Percentiles rank a stretch among this genome's conserved stretches.
These are phyloP conservation scores for Vipera ursinii DNA, from an alignment of 2,797 vertebrate species.

Conservation along the genomic window DNA sequence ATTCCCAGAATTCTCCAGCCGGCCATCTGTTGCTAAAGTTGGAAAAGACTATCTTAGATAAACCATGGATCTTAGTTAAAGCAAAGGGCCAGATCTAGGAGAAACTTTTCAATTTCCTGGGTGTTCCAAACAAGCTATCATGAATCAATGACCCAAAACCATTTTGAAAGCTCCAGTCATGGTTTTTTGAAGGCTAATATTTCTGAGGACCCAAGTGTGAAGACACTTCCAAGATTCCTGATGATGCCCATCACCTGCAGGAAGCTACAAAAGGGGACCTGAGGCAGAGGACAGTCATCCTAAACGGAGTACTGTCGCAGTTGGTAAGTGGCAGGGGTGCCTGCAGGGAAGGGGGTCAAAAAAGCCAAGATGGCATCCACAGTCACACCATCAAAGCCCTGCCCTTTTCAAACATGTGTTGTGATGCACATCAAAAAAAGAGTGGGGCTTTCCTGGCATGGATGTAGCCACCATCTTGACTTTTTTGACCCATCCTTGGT, in stretches of 20 bases:
- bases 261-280: not conserved
- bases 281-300: not conserved
- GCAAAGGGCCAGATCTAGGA: not conserved
- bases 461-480: not conserved
- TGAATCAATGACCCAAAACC: not conserved
- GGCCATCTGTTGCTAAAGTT: not conserved
- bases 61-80: not conserved
- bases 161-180: not conserved
- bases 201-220: not conserved
- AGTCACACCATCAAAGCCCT: not conserved
- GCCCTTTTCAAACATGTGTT: not conserved
- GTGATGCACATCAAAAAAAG: not conserved
- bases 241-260: not conserved
- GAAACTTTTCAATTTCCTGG: not conserved
- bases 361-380: not conserved
- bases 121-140: not conserved
- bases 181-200: not conserved
- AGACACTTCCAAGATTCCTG: not conserved
- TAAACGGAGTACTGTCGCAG: not conserved
- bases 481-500: not conserved
- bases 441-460: not conserved
- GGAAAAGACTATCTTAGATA: not conserved
- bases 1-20: not conserved
- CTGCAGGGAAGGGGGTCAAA: not conserved
- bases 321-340: no score